Percentiles rank a stretch among this genome's conserved stretches.
Conservation (phyloP, 2,797 vertebrate genomes). For the Darevskia mixta region DNA sequence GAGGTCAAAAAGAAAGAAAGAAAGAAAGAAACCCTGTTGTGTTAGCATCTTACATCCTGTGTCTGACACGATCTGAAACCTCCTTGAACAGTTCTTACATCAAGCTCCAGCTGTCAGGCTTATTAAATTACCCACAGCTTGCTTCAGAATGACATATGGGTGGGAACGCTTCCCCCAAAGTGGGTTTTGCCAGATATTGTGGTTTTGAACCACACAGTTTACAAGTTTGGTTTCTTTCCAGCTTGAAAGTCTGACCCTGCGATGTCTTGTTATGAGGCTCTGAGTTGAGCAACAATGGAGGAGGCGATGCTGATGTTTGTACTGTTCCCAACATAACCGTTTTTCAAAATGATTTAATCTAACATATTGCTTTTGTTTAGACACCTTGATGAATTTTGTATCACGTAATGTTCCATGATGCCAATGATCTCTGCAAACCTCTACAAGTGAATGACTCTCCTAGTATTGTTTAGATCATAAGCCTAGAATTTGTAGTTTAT, state of each 20-base stretch:
- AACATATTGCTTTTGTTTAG: not conserved
- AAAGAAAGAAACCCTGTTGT: not conserved
- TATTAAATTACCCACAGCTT: not conserved
- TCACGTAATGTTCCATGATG: not conserved
- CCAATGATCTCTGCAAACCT: not conserved
- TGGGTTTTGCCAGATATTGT: not conserved
- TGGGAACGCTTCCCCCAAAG: not conserved
- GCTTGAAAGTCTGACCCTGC: not conserved
- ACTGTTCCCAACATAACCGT: not conserved
- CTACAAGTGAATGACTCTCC: not conserved
- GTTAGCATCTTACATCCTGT: not conserved
- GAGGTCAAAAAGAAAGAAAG: not conserved
- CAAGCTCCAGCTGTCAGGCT: not conserved
- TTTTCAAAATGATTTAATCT: not conserved
- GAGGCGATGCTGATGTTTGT: not conserved
- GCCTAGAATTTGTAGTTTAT: not conserved
- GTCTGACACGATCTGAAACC: not conserved
- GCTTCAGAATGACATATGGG: not conserved
- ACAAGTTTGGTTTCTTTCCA: not conserved
- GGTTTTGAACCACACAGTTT: not conserved
- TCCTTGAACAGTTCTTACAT: not conserved
- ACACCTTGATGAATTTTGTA: not conserved
- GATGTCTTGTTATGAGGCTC: not conserved
- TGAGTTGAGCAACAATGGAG: not conserved
- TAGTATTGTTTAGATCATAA: not conserved